A percentile compares a stretch with the other conserved stretches of the same genome.
Conservation (phyloP, 1,140 invertebrate genomes). For the Himalopsyche phryganea region DNA sequence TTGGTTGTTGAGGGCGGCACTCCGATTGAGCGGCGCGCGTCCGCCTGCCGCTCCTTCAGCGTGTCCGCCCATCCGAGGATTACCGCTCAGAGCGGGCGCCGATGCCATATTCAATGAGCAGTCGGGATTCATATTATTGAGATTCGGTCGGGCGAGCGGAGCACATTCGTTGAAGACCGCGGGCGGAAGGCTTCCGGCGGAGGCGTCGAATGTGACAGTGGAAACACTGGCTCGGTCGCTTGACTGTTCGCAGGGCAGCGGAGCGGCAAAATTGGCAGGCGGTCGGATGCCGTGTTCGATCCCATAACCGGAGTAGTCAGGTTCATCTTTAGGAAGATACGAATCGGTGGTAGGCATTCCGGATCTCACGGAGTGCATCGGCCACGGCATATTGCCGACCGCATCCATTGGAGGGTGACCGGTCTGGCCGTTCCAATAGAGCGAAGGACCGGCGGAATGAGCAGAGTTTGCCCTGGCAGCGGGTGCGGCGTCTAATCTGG, state of each 20-base stretch:
- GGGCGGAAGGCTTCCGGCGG: constrained; percentile 16
- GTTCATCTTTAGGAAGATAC: constrained; percentile 19
- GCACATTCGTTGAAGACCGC: constrained; percentile 24
- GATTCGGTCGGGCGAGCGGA: constrained; percentile 18
- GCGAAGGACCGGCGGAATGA: constrained; percentile 11
- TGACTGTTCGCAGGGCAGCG: constrained; percentile 16
- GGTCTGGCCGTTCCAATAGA: constrained; percentile 22
- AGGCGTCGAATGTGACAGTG: constrained; percentile 5
- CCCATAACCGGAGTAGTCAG: constrained; percentile 10
- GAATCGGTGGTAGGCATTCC: constrained; percentile 8
- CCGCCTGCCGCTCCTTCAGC: constrained; percentile 3
- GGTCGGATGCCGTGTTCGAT: constrained; percentile 21
- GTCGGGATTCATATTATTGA: constrained; percentile 26
- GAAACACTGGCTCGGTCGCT: constrained; percentile 5
- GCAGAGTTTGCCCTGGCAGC: constrained; percentile 14
- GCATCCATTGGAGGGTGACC: constrained; percentile 4
- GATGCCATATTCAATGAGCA: constrained; percentile 19
- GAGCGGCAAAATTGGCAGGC: constrained; percentile 18
- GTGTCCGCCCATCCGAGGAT: constrained; percentile 10
- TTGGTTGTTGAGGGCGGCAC: constrained; percentile 73
- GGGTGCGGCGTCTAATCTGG: constrained; percentile 6
- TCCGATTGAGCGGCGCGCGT: constrained; percentile 11
- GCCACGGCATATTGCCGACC: not conserved
- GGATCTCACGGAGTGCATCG: not conserved
- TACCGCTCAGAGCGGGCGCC: constrained; percentile 12